A percentile compares a stretch with the other conserved stretches of the same genome.
Conservation (phyloP, 2,113 vertebrate species). For the Anolis carolinensis region DNA sequence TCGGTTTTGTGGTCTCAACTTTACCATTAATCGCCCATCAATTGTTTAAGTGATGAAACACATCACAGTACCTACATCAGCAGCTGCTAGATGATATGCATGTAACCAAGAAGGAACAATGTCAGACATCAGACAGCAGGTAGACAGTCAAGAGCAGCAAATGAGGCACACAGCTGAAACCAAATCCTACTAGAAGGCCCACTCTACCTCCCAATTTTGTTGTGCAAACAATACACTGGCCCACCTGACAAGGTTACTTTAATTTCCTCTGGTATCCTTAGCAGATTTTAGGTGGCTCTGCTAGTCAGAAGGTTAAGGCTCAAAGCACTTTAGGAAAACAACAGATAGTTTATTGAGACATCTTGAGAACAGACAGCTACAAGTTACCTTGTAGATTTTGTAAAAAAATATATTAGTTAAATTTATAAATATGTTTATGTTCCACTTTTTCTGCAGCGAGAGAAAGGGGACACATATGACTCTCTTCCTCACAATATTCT, state of each 20-base stretch:
- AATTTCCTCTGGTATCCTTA: neutral
- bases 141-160: neutral
- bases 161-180: neutral
- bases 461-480: too few relatives aligned
- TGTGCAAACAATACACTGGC: neutral
- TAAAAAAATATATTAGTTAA: too few relatives aligned
- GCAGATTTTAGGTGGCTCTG: neutral
- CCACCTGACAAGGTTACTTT: neutral
- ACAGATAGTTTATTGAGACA: neutral
- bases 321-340: neutral
- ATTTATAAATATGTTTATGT: too few relatives aligned
- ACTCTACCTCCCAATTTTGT: neutral
- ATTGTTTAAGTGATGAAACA: neutral
- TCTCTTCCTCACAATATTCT: too few relatives aligned
- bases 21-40: slow-evolving; percentile 23
- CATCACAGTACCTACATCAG: neutral
- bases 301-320: neutral
- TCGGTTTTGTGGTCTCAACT: neutral
- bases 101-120: slow-evolving; percentile 1
- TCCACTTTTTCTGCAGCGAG: too few relatives aligned
- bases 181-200: neutral
- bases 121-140: neutral
- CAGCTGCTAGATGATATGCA: neutral
- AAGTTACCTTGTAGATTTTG: neutral
- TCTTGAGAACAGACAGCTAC: neutral